Conservation (phyloP, 92 coral and sea anemone genomes). For the Phenganax stokvisi region DNA sequence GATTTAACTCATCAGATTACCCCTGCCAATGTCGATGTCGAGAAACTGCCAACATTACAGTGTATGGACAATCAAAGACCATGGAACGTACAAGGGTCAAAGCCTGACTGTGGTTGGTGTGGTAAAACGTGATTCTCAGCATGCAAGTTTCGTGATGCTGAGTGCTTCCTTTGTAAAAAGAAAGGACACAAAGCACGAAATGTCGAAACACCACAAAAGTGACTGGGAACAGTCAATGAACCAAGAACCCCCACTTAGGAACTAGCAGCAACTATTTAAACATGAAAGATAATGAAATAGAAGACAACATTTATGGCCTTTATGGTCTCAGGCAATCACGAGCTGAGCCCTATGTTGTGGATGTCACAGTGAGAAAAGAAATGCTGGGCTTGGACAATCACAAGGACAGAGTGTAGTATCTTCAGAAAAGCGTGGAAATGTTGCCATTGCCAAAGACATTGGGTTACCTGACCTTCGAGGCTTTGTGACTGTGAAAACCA, state of each 20-base stretch:
- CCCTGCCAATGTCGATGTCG: not conserved
- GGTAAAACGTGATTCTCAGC: slow-evolving; percentile 8
- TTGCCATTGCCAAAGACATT: not conserved
- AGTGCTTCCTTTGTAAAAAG: slow-evolving; percentile 13
- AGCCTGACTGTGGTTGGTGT: not conserved
- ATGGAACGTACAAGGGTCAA: not conserved
- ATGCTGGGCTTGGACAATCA: too few relatives aligned
- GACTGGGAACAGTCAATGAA: not conserved
- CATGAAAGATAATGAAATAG: not conserved
- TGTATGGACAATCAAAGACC: not conserved
- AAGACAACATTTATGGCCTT: slow-evolving; percentile 1
- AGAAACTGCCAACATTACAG: not conserved
- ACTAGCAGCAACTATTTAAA: not conserved
- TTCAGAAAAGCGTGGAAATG: not conserved
- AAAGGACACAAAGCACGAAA: slow-evolving; percentile 21
- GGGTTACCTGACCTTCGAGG: slow-evolving; percentile 23
- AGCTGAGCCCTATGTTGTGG: slow-evolving; percentile 7
- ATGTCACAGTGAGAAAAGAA: not conserved
- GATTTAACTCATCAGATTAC: not conserved
- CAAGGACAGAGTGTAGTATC: not conserved
- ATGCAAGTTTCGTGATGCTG: slow-evolving; percentile 12
- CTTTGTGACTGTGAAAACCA: not conserved
- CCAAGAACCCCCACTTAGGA: not conserved
- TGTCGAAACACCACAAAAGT: not conserved
- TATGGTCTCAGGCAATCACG: not conserved